Conservation (phyloP, 2,113 vertebrate species). For the Lophius piscatorius region DNA sequence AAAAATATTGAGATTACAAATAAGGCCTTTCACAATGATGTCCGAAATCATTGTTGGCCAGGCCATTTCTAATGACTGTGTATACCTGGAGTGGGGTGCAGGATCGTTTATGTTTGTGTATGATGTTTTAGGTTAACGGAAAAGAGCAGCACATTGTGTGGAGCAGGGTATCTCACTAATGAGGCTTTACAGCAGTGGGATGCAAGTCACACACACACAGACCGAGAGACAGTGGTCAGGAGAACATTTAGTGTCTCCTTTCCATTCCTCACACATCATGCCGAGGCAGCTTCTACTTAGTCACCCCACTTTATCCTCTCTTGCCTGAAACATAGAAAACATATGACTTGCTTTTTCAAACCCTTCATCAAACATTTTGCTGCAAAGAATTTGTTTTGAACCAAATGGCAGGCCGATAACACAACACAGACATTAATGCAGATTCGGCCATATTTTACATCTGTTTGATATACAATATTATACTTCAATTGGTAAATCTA, state of each 20-base stretch:
- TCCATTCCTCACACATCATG: conserved; percentile 69
- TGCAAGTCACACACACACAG: conserved; percentile 59
- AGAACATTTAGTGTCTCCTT: conserved; percentile 72
- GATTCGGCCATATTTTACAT: no score
- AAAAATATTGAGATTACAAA: conserved; percentile 17
- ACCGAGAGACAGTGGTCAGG: conserved; percentile 70
- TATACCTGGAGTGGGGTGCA: conserved; percentile 12
- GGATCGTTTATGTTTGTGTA: conserved; percentile 28
- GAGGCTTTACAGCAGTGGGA: conserved; percentile 77
- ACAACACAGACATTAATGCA: no score
- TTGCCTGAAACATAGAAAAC: conserved; percentile 54
- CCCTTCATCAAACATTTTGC: conserved; percentile 46
- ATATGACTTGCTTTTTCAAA: conserved; percentile 45
- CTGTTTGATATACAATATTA: no score
- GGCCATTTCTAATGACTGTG: neutral
- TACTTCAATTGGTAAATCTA: no score
- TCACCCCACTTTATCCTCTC: conserved; percentile 51
- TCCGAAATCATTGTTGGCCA: conserved; percentile 7
- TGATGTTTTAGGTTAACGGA: conserved; percentile 37
- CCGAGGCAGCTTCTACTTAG: conserved; percentile 56
- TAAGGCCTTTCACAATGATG: conserved; percentile 24
- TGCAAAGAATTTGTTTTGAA: conserved; percentile 39
- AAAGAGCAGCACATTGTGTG: conserved; percentile 67
- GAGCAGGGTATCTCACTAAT: conserved; percentile 80
- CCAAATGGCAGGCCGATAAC: no score